A percentile compares a stretch with the other conserved stretches of the same genome.
These are phyloP conservation scores for Plestiodon gilberti DNA, from an alignment of 2,113 vertebrate species.

Conservation along the genomic window DNA sequence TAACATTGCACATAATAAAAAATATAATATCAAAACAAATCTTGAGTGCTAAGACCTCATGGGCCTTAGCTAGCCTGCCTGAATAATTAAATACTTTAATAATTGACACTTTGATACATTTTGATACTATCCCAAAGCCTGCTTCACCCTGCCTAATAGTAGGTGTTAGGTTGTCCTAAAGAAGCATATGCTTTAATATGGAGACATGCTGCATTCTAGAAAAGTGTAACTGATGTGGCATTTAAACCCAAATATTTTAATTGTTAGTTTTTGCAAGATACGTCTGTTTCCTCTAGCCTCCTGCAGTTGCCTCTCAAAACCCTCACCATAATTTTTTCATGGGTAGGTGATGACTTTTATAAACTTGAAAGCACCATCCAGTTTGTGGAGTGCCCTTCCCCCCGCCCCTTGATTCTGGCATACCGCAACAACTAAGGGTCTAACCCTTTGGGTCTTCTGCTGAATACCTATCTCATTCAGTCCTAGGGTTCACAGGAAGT, in stretches of 20 bases:
- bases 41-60: background rate
- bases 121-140: background rate
- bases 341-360: background rate
- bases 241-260: background rate
- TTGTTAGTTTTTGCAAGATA: background rate
- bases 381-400: constrained; percentile 40
- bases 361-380: background rate
- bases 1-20: background rate
- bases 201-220: background rate
- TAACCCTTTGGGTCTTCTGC: constrained; percentile 48
- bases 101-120: background rate
- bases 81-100: background rate
- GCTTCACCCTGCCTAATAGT: background rate
- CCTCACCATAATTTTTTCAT: background rate
- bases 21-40: background rate
- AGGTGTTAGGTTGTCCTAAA: background rate
- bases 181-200: background rate
- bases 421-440: background rate
- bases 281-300: background rate
- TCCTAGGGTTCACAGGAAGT: constrained; percentile 61
- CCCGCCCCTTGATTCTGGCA: constrained; percentile 17
- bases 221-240: background rate
- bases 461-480: constrained; percentile 54
- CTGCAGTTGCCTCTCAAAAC: background rate
- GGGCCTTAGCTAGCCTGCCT: background rate